Percentiles rank a stretch among this genome's conserved stretches.
phyloP scores from a whole-genome alignment of 2,797 vertebrate genomes.

The Ammospiza maritima region DNA sequence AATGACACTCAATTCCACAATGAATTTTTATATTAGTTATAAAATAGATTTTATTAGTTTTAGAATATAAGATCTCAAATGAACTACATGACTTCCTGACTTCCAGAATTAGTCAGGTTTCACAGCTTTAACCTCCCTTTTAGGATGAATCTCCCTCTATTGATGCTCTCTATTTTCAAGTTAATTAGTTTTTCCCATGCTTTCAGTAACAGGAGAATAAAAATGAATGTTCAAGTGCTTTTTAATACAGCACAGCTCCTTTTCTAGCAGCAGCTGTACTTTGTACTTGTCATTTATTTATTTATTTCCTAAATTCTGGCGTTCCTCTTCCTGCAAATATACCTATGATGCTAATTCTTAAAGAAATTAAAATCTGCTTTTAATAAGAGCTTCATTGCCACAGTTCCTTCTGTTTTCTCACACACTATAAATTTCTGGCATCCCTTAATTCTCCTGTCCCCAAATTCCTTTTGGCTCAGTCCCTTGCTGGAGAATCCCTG shows the following conservation, averaged over 20 bases:
- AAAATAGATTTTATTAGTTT: neutral
- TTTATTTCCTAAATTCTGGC: neutral
- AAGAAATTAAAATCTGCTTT: neutral
- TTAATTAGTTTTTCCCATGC: neutral
- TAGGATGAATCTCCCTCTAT: neutral
- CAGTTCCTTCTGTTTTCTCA: neutral
- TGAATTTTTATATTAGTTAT: neutral
- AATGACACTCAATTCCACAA: neutral
- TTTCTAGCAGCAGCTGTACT: neutral
- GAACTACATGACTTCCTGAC: neutral
- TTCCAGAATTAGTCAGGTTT: slow-evolving; percentile 4
- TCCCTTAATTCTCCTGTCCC: neutral
- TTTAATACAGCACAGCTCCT: neutral
- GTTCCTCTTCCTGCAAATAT: neutral
- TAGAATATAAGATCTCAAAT: neutral
- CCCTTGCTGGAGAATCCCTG: neutral
- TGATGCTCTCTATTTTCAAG: neutral
- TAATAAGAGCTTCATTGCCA: neutral
- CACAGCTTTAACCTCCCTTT: neutral
- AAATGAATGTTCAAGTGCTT: neutral
- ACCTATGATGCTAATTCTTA: neutral
- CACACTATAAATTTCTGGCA: neutral
- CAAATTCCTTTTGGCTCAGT: neutral
- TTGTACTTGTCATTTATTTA: neutral
- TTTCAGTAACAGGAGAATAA: neutral